Conservation (phyloP, 2,888 invertebrate genomes). For the Megastigmus dorsalis region DNA sequence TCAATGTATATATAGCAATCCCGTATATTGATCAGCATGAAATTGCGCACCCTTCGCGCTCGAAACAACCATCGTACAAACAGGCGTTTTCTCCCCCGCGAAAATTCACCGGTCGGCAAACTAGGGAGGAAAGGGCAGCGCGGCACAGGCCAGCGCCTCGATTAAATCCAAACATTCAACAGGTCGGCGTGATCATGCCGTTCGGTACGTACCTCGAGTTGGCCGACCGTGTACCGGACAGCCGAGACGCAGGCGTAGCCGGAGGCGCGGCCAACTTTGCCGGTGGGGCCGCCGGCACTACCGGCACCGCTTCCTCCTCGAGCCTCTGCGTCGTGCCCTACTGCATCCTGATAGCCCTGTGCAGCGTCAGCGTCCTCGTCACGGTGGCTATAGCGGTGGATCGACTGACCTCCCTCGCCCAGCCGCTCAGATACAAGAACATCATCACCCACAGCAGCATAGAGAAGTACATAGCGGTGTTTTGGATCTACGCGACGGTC, state of each 20-base stretch:
- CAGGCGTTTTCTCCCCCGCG: too few relatives aligned
- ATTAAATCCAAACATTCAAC: slow-evolving; percentile 54
- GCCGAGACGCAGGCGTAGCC: slow-evolving; percentile 62
- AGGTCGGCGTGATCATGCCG: slow-evolving; percentile 78
- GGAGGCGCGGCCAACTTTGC: too few relatives aligned
- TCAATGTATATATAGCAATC: too few relatives aligned
- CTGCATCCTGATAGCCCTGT: slow-evolving; percentile 77
- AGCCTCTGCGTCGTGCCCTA: slow-evolving; percentile 78
- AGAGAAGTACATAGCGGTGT: slow-evolving; percentile 77
- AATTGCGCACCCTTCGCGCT: too few relatives aligned
- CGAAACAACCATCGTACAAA: too few relatives aligned
- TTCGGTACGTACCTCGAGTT: slow-evolving; percentile 78
- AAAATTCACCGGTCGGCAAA: too few relatives aligned
- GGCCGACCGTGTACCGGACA: slow-evolving; percentile 73
- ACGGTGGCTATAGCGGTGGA: slow-evolving; percentile 80
- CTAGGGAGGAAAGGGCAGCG: too few relatives aligned
- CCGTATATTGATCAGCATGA: too few relatives aligned
- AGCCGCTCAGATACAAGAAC: slow-evolving; percentile 80
- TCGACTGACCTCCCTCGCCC: slow-evolving; percentile 78
- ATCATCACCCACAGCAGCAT: slow-evolving; percentile 79
- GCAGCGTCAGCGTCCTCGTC: slow-evolving; percentile 79
- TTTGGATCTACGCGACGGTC: slow-evolving; percentile 78
- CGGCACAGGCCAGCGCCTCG: neutral
- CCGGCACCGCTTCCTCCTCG: slow-evolving; percentile 57
- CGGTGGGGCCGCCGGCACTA: neutral